Evolutionary conservation across 2,113 vertebrate genomes (phyloP).

Genomic region (Chitala chitala): DNA sequence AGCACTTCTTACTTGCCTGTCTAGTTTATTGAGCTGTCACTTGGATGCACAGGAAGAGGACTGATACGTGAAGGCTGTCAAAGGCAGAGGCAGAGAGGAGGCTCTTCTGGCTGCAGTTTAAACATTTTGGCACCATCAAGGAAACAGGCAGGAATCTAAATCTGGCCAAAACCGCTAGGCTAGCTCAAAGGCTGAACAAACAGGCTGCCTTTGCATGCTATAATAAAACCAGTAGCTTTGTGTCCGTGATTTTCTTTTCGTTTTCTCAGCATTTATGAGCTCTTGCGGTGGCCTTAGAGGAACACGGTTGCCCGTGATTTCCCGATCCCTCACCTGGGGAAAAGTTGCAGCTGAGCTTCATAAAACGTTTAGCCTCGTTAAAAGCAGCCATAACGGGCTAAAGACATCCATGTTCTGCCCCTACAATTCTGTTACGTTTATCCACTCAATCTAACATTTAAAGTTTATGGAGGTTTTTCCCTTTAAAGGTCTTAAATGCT

Average conservation of each 20-base stretch:
- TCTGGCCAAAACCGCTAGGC: constrained; percentile 36
- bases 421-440: no score
- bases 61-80: constrained; percentile 43
- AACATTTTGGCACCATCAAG: constrained; percentile 33
- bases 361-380: no score
- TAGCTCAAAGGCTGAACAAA: constrained; percentile 30
- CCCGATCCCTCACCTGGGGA: no score
- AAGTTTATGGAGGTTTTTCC: no score
- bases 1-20: constrained; percentile 56
- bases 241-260: background rate
- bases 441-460: no score
- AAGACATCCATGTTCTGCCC: no score
- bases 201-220: background rate
- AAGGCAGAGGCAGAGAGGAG: constrained; percentile 41
- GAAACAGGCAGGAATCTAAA: constrained; percentile 37
- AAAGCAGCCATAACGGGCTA: no score
- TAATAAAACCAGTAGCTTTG: background rate
- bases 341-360: no score
- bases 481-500: no score
- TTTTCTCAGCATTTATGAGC: background rate
- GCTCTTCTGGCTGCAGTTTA: constrained; percentile 38
- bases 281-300: background rate
- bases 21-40: constrained; percentile 61
- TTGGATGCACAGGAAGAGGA: constrained; percentile 36
- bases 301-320: background rate